Base-by-base conservation (phyloP, 2,888 invertebrate species). In the Taphrorychus bicolor region DNA sequence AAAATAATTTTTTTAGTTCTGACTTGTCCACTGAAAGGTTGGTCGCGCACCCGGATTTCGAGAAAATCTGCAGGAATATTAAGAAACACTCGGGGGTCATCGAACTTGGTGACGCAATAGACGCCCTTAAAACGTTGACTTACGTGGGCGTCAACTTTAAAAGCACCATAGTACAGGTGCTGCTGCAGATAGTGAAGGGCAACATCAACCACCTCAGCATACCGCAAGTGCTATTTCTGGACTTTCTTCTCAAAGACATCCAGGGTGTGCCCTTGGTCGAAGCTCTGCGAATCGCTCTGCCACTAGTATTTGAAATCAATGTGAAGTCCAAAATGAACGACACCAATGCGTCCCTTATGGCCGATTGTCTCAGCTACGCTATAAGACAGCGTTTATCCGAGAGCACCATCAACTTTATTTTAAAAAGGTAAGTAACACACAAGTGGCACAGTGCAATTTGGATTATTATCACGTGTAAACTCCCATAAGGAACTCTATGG, bases 271-370 rank as follows among this genome's bases (percentile, higher is more conserved):
- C 90, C 62, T 79, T 91, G 19, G 84, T 87, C 0, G 87, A 89
- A 32, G 90, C 90, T 0, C 75, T 92, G 3, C 84, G 83, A 73
- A 82, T 89, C 0, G 91, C 91, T 0, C 74, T 91, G 7, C 90
- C 91, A 0, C 78, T 90, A 22, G 87, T 89, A 0, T 89, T 91
- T 76, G 88, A 90, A 81, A 84, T 87, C 5, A 86, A 89, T 69
- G 73, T 91, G 5, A 83, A 84, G 0, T 72, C 82, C 4, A 88
- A 90, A 77, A 74, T 90, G 18, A 87, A 90, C 70, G 81, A 78
- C 7, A 81, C 85, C 19, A 87, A 89, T 73, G 66, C 87, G 4
- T 76, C 79, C 0, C 77, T 85, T 14, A 76, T 90, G 21, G 80
- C 82, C 7, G 86, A 87, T 19, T 85, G 86, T 81, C 76, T 91